Base-by-base conservation (phyloP, 2,113 vertebrate genomes). In the Gambusia holbrooki region DNA sequence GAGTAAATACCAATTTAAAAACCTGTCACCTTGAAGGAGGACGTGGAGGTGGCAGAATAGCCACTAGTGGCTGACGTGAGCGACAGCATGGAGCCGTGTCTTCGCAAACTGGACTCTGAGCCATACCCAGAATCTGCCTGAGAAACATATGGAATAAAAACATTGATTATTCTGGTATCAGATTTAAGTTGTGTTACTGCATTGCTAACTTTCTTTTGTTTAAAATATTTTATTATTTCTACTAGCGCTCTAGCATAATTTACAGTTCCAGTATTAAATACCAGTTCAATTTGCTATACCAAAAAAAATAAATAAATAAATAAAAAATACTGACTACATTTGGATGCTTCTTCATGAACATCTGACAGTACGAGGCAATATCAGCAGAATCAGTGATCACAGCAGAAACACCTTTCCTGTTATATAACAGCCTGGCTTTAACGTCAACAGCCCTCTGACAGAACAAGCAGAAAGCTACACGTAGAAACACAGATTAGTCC, bases 81-180 rank as follows among this genome's bases (percentile, higher is more conserved):
- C 35, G 98, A 99, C 51, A 98, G 94, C 97, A 98, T 97, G 74
- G 98, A 99, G 86, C 97, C 97, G 86, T 98, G 97, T 73, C 97
- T 95, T 25, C 97, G 94, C 83, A 99, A 94, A 76, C 97, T 98
- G 71, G 97, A 97, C 84, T 99, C 97, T 0, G 98, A 99, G 72
- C 97, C 97, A 89, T 99, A 98, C 60, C 98, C 98, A 69, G 97
- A 98, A 93, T 99, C 97, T 27, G 95, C 96, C 97, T 99, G 35
- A 1, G 28, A 11, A 6, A 61, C 15, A 65, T 19, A 12, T 17
- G 62, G 13, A 63, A 19, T 22, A 9, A 29, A 63, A 22, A 62
- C 14, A 37, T 37, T 2, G 2, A 11, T 37, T 37, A 37, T 37
- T 37, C 35, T 12, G 35, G 35, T 37, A 37, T 37, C 35, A 37